Percentiles rank a stretch among this genome's conserved stretches.
phyloP scores from a whole-genome alignment of 2,797 vertebrate species.

The Graptemys geographica region DNA sequence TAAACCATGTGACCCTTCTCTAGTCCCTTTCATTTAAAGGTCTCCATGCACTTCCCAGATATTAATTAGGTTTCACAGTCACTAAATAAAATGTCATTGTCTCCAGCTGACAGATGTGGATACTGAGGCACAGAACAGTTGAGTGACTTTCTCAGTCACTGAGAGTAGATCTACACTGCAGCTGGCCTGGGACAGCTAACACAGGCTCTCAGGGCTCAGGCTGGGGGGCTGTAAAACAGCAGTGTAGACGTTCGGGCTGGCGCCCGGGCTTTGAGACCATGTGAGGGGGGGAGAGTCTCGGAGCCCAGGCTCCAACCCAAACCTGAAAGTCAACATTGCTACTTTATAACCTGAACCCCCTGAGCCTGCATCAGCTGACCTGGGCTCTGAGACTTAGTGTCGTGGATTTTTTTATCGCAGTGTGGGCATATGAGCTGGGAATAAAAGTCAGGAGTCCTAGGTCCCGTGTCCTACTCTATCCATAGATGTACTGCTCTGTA shows the following conservation, averaged over 20 bases:
- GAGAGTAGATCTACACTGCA: neutral
- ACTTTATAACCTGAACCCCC: neutral
- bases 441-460: neutral
- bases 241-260: neutral
- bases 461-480: neutral
- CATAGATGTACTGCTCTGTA: neutral
- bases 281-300: neutral
- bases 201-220: neutral
- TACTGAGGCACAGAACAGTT: neutral
- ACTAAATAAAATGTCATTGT: neutral
- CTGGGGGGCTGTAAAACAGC: neutral
- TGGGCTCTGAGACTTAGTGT: neutral
- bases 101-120: neutral
- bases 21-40: neutral
- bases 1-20: neutral
- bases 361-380: neutral
- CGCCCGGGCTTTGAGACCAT: neutral
- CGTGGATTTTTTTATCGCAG: neutral
- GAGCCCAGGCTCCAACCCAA: neutral
- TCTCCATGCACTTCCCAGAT: neutral
- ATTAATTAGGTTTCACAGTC: neutral
- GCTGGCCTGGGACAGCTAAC: neutral
- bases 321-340: neutral
- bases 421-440: neutral
- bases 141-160: neutral